Conservation (phyloP, 2,797 vertebrate species). For the Halcyon leucocephala region DNA sequence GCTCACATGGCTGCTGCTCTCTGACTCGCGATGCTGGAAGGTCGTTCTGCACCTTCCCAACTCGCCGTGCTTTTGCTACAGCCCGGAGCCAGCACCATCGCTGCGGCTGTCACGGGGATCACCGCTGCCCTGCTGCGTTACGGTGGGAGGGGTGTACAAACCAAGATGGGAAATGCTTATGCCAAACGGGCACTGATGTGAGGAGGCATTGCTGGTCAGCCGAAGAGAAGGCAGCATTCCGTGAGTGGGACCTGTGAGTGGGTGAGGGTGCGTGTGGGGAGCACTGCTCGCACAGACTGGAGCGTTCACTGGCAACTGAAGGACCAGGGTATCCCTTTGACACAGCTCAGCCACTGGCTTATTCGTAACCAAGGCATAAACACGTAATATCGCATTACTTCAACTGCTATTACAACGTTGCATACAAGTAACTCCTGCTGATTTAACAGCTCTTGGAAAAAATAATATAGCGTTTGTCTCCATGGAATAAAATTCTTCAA, state of each 20-base stretch:
- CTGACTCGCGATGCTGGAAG: neutral
- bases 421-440: conserved; percentile 29
- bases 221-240: neutral
- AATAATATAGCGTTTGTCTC: conserved; percentile 9
- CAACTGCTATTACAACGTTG: neutral
- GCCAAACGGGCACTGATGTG: neutral
- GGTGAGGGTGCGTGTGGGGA: neutral
- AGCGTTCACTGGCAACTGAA: neutral
- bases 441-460: conserved; percentile 47
- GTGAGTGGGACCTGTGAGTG: neutral
- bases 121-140: too few relatives aligned
- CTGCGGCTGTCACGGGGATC: neutral
- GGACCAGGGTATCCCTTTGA: neutral
- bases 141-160: neutral
- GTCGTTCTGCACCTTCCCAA: neutral
- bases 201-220: neutral
- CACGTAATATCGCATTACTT: neutral
- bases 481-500: conserved; percentile 13
- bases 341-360: neutral
- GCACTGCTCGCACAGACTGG: neutral
- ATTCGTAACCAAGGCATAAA: conserved; percentile 26
- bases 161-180: neutral
- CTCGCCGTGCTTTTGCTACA: neutral
- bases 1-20: neutral
- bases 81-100: neutral